Conservation (phyloP, 2,113 vertebrate species). For the Nerophis lumbriciformis region DNA sequence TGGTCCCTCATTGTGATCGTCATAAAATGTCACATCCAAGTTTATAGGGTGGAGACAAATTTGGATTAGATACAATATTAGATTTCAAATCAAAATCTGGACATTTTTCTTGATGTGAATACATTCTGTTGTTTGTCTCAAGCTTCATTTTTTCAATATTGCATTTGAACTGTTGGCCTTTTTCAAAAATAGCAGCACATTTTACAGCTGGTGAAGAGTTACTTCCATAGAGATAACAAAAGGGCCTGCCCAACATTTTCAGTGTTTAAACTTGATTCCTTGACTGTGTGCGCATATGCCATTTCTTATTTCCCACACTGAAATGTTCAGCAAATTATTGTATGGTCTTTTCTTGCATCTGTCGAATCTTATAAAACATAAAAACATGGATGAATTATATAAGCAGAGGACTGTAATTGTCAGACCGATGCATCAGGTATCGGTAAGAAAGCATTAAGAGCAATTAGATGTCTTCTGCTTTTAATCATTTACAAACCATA, state of each 20-base stretch:
- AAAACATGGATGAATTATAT: slow-evolving; percentile 59
- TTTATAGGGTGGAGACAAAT: slow-evolving; percentile 68
- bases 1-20: slow-evolving; percentile 30
- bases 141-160: slow-evolving; percentile 21
- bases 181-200: slow-evolving; percentile 44
- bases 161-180: slow-evolving; percentile 40
- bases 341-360: slow-evolving; percentile 55
- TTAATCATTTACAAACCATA: slow-evolving; percentile 70
- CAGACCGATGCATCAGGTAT: slow-evolving; percentile 65
- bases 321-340: slow-evolving; percentile 36
- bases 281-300: slow-evolving; percentile 46
- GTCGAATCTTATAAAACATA: slow-evolving; percentile 56
- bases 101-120: slow-evolving; percentile 26
- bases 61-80: slow-evolving; percentile 49
- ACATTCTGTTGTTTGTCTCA: slow-evolving; percentile 22
- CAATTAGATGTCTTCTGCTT: slow-evolving; percentile 63
- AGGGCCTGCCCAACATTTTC: slow-evolving; percentile 29
- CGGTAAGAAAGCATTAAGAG: slow-evolving; percentile 70
- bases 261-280: slow-evolving; percentile 41
- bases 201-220: slow-evolving; percentile 68
- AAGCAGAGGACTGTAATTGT: slow-evolving; percentile 64
- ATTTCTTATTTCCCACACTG: background rate
- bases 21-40: slow-evolving; percentile 52
- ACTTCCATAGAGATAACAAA: slow-evolving; percentile 51
- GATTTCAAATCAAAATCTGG: slow-evolving; percentile 24